Base-by-base conservation (phyloP, 2,113 vertebrate species). In the Triplophysa tibetana region DNA sequence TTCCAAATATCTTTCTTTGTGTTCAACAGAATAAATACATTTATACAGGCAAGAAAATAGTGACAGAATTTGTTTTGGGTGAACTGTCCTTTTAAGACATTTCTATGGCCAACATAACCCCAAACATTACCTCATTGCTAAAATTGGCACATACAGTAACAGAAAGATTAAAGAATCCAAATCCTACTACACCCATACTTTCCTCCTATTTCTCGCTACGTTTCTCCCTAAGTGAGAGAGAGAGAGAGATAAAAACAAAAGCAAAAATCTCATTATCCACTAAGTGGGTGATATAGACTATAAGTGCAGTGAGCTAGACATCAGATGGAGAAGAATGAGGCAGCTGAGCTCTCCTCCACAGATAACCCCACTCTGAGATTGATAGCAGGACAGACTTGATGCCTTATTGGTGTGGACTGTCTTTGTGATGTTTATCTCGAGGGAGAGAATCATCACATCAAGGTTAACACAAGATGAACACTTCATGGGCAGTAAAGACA, bases 221-320 rank as follows among this genome's bases (percentile, higher is more conserved):
- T 23, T 79, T 14, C 50, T 26, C 33, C 38, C 54, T 45, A 33
- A 61, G 45, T 58, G 61, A 77, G 38, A 58, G 70, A 63, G 24
- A 63, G 24, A 24, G 76, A 72, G 73, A 54, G 60, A 64, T 58
- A 77, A 86, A 81, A 80, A 81, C 73, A 79, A 75, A 62, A 62
- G n/a, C 12, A 45, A n/a, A 2, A 70, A 50, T 66, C 81, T 87
- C 84, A 81, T 87, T 83, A 85, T 80, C 83, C 85, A 68, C 52
- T 75, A 81, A 86, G 82, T 81, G 78, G 67, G 77, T 76, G 81
- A 88, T 79, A 70, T 68, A 83, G 81, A 86, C 83, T 81, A 79
- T 87, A 85, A 83, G 60, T 84, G 84, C 75, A 85, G 74, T 54
- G 62, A 76, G 70, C 33, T 70, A 77, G 72, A 52, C 70, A 54